phyloP scores from a whole-genome alignment of 2,888 invertebrate species.

The Pristionchus maxplancki region DNA sequence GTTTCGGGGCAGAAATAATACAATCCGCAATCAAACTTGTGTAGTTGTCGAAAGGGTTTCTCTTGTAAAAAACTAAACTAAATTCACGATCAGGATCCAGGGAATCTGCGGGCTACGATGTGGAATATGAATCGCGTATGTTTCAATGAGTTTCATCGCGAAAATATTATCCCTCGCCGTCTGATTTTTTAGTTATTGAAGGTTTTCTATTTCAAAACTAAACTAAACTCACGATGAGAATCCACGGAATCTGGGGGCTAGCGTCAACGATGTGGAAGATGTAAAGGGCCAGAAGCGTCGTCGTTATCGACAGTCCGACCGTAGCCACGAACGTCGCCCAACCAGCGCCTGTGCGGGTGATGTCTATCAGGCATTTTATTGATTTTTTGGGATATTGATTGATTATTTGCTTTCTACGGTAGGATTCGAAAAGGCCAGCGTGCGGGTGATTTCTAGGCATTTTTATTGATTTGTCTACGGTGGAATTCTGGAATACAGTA shows the following conservation, averaged over 20 bases:
- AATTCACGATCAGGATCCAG: conserved; percentile 87
- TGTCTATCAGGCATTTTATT: background rate
- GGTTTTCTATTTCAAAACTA: background rate
- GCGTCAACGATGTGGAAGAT: conserved; percentile 90
- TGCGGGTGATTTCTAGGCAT: too few species aligned
- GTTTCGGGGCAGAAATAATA: too few species aligned
- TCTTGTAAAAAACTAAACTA: too few species aligned
- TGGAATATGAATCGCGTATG: conserved; percentile 87
- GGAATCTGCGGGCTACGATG: conserved; percentile 89
- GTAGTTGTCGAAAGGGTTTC: too few species aligned
- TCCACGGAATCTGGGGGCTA: conserved; percentile 89
- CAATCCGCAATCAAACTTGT: too few species aligned
- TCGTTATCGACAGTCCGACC: conserved; percentile 90
- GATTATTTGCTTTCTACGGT: too few species aligned
- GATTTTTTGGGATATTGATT: too few species aligned
- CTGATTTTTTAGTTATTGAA: background rate
- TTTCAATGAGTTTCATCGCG: background rate
- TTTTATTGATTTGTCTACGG: too few species aligned
- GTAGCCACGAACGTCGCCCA: conserved; percentile 81
- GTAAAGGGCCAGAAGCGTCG: conserved; percentile 87
- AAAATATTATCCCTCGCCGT: background rate
- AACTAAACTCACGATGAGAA: conserved; percentile 84
- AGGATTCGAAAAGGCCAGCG: too few species aligned
- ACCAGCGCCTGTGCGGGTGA: background rate
- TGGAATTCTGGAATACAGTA: too few species aligned